Evolutionary conservation across 2,888 invertebrate genomes (phyloP), one percentile per base, ranked within the genome.

Genomic region (Temnothorax unifasciatus): DNA sequence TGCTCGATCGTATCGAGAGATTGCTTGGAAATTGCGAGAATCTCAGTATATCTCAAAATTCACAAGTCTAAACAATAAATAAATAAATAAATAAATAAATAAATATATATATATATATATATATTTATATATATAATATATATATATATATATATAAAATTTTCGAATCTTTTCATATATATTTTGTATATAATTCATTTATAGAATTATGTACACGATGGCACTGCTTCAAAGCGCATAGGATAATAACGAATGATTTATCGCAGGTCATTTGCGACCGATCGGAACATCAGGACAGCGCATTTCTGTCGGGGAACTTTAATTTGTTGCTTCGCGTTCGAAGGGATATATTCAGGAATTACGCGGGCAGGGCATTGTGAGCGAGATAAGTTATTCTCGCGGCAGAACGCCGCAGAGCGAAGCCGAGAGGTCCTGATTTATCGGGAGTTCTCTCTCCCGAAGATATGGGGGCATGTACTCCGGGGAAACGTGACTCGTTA

Each of bases 401-500:
- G 41, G 73, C 38, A 15, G 59, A 25, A 13, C 52, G 44, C 61
- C 61, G 21, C 54, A 21, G 38, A 63, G 47, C 59, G 38, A 59
- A 85, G 63, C 61, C 75, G 34, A 59, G 69, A 75, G 57, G 71
- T 71, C 71, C 74, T 75, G 86, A 87, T 84, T 85, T 88, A 86
- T 89, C 85, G 77, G n/a, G 83, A 85, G 73, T 64, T 44, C 82
- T 25, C 21, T 44, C 82, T 25, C 21, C 59, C 52, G 50, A 82
- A 89, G 84, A 89, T n/a, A n/a, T 81, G 86, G 66, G 76, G 71
- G 77, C 75, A 44, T 84, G 82, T 79, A 71, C 82, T 41, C 63
- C 64, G 71, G 74, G 87, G 86, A 90, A 57, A 89, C 89, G 88
- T 89, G 89, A 90, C 88, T 86, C 68, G 82, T 75, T 87, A 89